phyloP scores from a whole-genome alignment of 2,888 invertebrate species.

The Parapristionchus giblindavisi region DNA sequence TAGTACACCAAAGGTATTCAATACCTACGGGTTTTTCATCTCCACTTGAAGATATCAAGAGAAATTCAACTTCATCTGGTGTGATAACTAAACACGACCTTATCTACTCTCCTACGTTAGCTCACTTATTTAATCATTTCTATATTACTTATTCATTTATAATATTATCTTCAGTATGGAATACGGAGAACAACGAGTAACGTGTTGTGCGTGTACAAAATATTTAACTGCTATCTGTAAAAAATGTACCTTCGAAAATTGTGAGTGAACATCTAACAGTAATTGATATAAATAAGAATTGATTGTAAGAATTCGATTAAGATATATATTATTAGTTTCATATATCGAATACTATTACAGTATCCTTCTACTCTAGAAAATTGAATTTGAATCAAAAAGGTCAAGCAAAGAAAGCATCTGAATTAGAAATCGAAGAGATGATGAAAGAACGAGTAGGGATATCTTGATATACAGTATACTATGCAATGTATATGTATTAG shows the following conservation, averaged over 20 bases:
- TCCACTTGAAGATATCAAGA: no score
- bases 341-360: constrained; percentile 13
- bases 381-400: background rate
- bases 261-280: constrained; percentile 12
- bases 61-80: no score
- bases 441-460: background rate
- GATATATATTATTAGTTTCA: no score
- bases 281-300: no score
- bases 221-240: background rate
- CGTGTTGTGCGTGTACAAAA: constrained; percentile 1
- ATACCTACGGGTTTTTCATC: no score
- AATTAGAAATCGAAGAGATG: constrained; percentile 1
- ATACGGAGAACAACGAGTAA: constrained; percentile 1
- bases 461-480: background rate
- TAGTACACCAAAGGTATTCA: no score
- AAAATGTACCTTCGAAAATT: constrained; percentile 16
- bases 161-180: constrained; percentile 32
- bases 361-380: constrained; percentile 24
- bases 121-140: background rate
- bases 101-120: no score
- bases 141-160: no score
- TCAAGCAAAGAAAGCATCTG: constrained; percentile 12
- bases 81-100: no score
- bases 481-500: background rate
- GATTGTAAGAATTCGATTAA: no score